Base-by-base conservation (phyloP, 2,113 vertebrate genomes). In the Podocnemis expansa region DNA sequence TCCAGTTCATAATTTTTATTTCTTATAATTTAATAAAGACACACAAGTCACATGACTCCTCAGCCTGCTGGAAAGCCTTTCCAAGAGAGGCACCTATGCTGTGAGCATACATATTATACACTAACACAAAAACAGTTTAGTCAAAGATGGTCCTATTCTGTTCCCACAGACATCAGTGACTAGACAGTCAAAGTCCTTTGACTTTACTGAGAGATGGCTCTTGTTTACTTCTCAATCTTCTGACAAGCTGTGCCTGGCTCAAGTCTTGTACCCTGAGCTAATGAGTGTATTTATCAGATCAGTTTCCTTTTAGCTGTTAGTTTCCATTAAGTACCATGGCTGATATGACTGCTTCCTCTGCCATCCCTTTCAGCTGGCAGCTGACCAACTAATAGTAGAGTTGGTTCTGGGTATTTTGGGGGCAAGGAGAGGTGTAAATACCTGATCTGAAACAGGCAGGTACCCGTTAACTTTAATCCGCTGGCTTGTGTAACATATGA, bases 161-260 rank as follows among this genome's bases (percentile, higher is more conserved):
- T 1, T 27, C 52, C 85, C 34, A 54, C 81, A 29, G 63, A 70
- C 43, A 25, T 1, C 38, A 55, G 56, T 22, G 78, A 29, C 60
- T 56, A n/a, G 55, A 34, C 0, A 19, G 9, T 6, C 10, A 85
- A 1, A 5, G 1, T 0, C 1, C 0, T 0, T 1, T 21, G 25
- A 24, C 29, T 12, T 6, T 4, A 0, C 38, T 29, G 34, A 4
- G 25, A 56, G 89, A 81, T 84, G 24, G 19, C 29, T 82, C 24
- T 1, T 1, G 2, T 41, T 82, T 13, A 86, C 34, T 79, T 89
- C 82, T 91, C 63, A 13, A 17, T 45, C 56, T 49, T 76, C 11
- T 12, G 89, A 13, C 58, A 80, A 81, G 58, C 78, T 52, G 73
- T 51, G 58, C 10, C 90, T 94, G 89, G 70, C 83, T 85, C 84